Base-by-base conservation (phyloP, 2,797 vertebrate species). In the Melopsittacus undulatus region DNA sequence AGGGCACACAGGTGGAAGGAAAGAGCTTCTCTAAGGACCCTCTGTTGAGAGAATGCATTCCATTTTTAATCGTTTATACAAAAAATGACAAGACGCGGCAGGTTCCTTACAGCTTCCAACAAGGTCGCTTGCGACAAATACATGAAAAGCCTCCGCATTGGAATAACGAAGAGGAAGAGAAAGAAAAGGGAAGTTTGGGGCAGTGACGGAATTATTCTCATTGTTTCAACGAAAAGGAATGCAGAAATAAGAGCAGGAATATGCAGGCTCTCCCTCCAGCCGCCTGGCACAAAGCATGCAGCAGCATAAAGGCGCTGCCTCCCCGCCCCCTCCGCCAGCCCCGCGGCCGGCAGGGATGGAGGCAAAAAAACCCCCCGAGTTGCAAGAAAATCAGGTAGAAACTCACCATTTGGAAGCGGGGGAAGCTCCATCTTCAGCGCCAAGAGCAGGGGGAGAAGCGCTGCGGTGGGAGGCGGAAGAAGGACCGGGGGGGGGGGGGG, bases 381-480 rank as follows among this genome's bases (percentile, higher is more conserved):
- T 54, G 93, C 66, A 48, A 73, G 83, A 93, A 94, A 57, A 96
- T 56, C 93, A 72, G 92, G 96, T 92, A 86, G 64, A 90, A 96
- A 98, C 98, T 98, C 98, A 98, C 98, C 97, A 26, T 96, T 91
- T n/a, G 88, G 92, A 92, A 95, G 68, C 84, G 96, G 95, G 94
- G 97, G 56, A 89, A 94, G 93, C 83, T 95, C 95, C 96, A 18
- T 90, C 96, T 93, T 89, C 94, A 43, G 74, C 82, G 88, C 88
- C 18, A 68, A 90, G 96, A 68, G 75, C 73, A 62, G 76, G 90
- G 67, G 87, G 62, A 70, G 63, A 91, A 72, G 78, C 87, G n/a
- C 92, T 91, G 92, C 24, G 52, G 91, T 23, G 89, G 64, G 43
- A 13, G 48, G 72, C 5, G 52, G 59, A 18, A 34, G 66, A 9